Evolutionary conservation across 2,797 vertebrate genomes (phyloP), one percentile per base, ranked within the genome.

Genomic region (Atherinosoma microstoma): DNA sequence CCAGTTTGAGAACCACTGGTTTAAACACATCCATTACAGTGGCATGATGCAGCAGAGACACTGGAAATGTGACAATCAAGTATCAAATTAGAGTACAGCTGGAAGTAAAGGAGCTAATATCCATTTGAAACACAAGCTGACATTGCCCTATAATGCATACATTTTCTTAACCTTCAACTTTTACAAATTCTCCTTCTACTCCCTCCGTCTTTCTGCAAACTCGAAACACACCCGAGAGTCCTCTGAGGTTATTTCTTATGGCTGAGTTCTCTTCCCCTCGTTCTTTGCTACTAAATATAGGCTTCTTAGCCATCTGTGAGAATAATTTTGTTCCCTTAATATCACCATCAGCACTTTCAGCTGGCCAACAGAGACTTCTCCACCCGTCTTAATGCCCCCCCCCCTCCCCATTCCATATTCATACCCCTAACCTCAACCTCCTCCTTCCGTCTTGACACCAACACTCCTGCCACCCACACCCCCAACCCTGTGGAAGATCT

Each of bases 321-420:
- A 94, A 94, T 95, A 84, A 95, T 95, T 94, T 93, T 95, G 94
- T 94, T 91, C 94, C 93, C 91, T 93, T 94, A 94, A 97, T 96
- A 96, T 96, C 94, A 91, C 93, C 95, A 96, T 96, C 96, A 96
- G 95, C 95, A 96, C 88, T 96, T 95, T 94, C 91, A 93, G 92
- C 93, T 87, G 91, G 92, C 94, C 95, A 95, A 94, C 94, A 89
- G 86, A 92, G 87, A 85, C 75, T 76, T 86, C 82, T 70, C 75
- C 80, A 81, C 80, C 77, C 27, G 22, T 74, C 79, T 85, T 78
- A 78, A 83, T 64, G 63, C 47, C 79, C 81, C 49, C 73, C 47
- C 79, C 81, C 49, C 80, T 67, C 69, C 51, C 76, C 72, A 69
- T 76, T 76, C 82, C 67, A 64, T 89, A 83, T 89, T 92, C 88